phyloP scores from a whole-genome alignment of 2,888 invertebrate genomes.

The Sphinx pinastri region DNA sequence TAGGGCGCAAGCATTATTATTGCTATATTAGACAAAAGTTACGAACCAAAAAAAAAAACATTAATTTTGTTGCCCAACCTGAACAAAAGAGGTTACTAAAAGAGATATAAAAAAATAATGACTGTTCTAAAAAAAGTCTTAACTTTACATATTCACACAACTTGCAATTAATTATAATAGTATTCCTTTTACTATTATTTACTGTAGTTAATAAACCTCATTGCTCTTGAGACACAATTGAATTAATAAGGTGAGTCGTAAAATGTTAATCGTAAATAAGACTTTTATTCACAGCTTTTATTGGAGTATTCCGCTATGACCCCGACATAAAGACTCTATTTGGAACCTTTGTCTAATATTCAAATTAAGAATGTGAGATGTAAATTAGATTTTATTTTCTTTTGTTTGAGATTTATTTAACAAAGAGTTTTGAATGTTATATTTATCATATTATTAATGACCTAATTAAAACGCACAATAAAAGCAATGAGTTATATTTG shows the following conservation, averaged over 20 bases:
- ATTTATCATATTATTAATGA: background rate
- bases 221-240: background rate
- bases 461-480: background rate
- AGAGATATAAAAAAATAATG: background rate
- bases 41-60: background rate
- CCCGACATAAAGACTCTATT: background rate
- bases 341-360: slow-evolving; percentile 13
- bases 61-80: background rate
- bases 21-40: background rate
- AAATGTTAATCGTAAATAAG: slow-evolving; percentile 3
- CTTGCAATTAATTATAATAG: background rate
- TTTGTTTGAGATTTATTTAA: slow-evolving; percentile 6
- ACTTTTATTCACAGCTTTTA: too few species aligned
- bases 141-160: background rate
- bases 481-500: background rate
- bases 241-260: slow-evolving; percentile 1
- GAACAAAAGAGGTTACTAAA: background rate
- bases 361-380: slow-evolving; percentile 1
- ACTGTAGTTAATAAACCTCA: background rate
- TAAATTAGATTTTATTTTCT: background rate
- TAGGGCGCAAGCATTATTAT: background rate
- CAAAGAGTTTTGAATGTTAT: background rate
- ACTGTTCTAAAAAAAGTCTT: background rate
- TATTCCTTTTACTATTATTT: background rate
- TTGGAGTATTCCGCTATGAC: background rate